Base-by-base conservation (phyloP, 2,113 vertebrate genomes). In the Serilophus lunatus region DNA sequence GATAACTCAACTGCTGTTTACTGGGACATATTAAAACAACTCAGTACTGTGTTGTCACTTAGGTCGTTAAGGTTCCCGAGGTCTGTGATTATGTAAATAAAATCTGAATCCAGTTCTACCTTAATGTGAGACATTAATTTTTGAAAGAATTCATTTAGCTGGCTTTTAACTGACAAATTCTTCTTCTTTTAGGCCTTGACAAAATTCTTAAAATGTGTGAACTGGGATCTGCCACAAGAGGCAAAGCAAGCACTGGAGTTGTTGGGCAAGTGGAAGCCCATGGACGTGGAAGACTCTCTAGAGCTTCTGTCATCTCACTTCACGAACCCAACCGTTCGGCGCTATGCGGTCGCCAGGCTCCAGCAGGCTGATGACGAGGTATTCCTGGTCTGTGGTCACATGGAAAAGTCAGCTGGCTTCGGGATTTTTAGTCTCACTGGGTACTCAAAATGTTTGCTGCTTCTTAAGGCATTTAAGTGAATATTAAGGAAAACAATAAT, bases 171-270 rank as follows among this genome's bases (percentile, higher is more conserved):
- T 63, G 8, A 31, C 38, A 3, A 59, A 10, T 85, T 91, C 6
- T 70, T 31, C 49, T 64, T 86, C 44, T 69, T 86, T 54, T 94
- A 99, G 99, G 99, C 99, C 20, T 97, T 99, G 96, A 99, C 99
- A 25, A 99, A 99, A 97, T 99, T 99, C 97, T 98, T 99, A 77
- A 99, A 99, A 97, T 99, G 99, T 97, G 99, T 99, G 86, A 99
- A 99, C 96, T 99, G 99, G 99, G 98, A 98, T 77, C 96, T 99
- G 51, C 98, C 99, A 38, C 99, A 99, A 93, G 99, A 99, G 86
- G 99, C 99, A 80, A 99, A 99, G 83, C 99, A 99, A 96, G 99
- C 99, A 0, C 95, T 99, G 96, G 99, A 99, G 92, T 98, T 99
- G 12, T 95, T 99, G 85, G 99, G 99, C 12, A 99, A 99, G 86